Base-by-base conservation (phyloP, 2,888 invertebrate genomes). In the Cosmia pyralina region DNA sequence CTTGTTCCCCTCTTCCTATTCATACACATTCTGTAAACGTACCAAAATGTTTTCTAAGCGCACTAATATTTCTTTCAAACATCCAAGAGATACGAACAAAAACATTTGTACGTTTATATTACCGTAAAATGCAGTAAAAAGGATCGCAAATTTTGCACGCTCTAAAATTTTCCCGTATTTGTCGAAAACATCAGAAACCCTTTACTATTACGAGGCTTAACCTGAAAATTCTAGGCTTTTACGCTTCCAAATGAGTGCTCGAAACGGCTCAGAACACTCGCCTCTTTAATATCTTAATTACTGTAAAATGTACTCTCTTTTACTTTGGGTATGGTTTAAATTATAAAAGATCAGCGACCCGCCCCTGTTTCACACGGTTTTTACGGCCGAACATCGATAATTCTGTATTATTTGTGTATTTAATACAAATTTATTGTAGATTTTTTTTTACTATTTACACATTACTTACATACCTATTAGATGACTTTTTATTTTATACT, bases 221-320 rank as follows among this genome's bases (percentile, higher is more conserved):
- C 88, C 87, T 89, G 88, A 82, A 90, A 89, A 88, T 88, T 88
- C 88, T 85, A 88, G 89, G 89, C 89, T 88, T 89, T 90, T 89
- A 89, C 85, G 82, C 85, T 85, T 86, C 79, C 80, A 87, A 90
- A 90, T 88, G 90, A 91, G 88, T 88, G 88, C 87, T 85, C 64
- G 77, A 87, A 89, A 89, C 89, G 87, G 87, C 89, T 90, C 83
- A 87, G 88, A 91, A 90, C 90, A 90, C 91, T 90, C 89, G 85
- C 81, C 88, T 84, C 87, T 90, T 89, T 91, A 90, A 91, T 91
- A 90, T 90, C 90, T 90, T 91, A 91, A 91, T 91, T 91, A 90
- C 90, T 88, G 88, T 89, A 87, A 90, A 91, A 90, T 87, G 90
- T 88, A 85, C 89, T 84, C 87, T 87, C 90, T 88, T 89, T 87